Evolutionary conservation across 1,140 invertebrate genomes (phyloP), one percentile per base, ranked within the genome.

Genomic region (Caenorhabditis inopinata): DNA sequence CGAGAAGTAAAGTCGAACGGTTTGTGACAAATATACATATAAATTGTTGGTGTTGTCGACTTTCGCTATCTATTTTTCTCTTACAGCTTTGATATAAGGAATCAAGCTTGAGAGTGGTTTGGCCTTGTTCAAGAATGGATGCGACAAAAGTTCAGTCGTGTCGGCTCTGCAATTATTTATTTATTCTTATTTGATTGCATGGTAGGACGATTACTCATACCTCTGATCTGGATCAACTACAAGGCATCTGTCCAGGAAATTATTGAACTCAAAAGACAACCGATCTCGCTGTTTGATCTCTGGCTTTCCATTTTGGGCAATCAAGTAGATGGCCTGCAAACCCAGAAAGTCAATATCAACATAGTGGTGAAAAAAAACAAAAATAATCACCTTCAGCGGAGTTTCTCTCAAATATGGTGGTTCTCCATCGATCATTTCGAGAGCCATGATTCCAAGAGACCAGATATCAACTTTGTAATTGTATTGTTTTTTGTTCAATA

Each of bases 401-500:
- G 87, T 86, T 74, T 88, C 87, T 68, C 87, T 77, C 16, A 88
- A 68, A 80, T 88, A 88, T 42, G 87, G 87, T 16, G 87, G 87
- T 42, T 89, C 88, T 29, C 87, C 87, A 79, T 88, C 88, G 47
- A 88, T 87, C 87, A 88, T 88, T 53, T 88, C 87, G 12, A 88
- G 80, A 9, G 84, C 81, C 84, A 83, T 83, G 29, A 88, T 89
- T 16, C 87, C 87, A 51, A 88, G 79, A 0, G 83, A 85, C 87
- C 87, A 88, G 74, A 88, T 88, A 48, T 88, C 87, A 16, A 88
- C 79, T 75, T 88, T 88, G 53, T 80, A 86, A 46, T 88, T 85
- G 80, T 88, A 87, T 25, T 80, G 74, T 16, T 84, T 81, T 62
- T 88, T 89, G 48, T 88, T 87, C 11, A 88, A 84, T 82, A 94